These are phyloP conservation scores for Melinaea menophilus DNA, from an alignment of 2,888 invertebrate genomes.

Conservation along the genomic window DNA sequence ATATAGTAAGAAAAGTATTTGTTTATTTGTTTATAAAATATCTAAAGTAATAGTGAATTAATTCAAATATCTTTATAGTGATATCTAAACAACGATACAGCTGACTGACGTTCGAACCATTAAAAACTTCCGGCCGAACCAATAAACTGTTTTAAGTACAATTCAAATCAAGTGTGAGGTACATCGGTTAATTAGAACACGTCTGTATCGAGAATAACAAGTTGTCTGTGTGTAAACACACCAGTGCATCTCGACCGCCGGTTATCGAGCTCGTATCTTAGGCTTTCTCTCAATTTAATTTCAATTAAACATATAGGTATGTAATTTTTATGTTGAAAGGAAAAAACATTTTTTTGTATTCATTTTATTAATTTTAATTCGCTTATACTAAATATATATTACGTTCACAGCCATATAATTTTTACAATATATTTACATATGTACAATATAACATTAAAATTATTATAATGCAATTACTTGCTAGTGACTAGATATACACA, in stretches of 20 bases:
- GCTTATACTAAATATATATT: constrained; percentile 25
- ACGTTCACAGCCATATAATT: constrained; percentile 35
- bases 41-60: too few species aligned
- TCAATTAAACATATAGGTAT: constrained; percentile 5
- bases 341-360: not conserved
- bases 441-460: constrained; percentile 5
- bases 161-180: constrained; percentile 20
- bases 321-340: not conserved
- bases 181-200: constrained; percentile 19
- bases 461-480: constrained; percentile 5
- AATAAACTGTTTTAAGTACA: constrained; percentile 29
- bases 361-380: constrained; percentile 9
- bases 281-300: constrained; percentile 10
- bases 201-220: constrained; percentile 20
- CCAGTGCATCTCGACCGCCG: constrained; percentile 17
- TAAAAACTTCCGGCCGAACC: constrained; percentile 23
- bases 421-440: constrained; percentile 12
- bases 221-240: constrained; percentile 20
- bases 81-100: not conserved
- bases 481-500: constrained; percentile 31
- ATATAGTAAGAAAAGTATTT: too few species aligned
- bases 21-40: too few species aligned
- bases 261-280: constrained; percentile 16
- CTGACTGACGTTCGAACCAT: constrained; percentile 14
- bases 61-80: too few species aligned